A percentile compares a stretch with the other conserved stretches of the same genome.
phyloP scores from a whole-genome alignment of 2,888 invertebrate genomes.

The Campoplex nolae region DNA sequence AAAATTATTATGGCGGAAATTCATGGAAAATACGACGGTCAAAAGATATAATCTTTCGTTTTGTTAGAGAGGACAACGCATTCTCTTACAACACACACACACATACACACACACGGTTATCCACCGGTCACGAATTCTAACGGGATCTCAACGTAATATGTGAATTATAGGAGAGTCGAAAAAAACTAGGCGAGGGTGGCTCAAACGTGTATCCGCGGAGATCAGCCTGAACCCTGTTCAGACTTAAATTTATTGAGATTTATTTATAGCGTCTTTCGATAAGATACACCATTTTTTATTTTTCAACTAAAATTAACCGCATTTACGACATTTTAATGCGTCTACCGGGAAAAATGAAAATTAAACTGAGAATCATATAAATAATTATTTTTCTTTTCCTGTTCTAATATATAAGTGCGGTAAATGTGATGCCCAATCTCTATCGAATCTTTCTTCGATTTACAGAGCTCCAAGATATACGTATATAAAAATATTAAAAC shows the following conservation, averaged over 20 bases:
- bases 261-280: constrained; percentile 45
- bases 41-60: constrained; percentile 28
- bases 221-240: constrained; percentile 4
- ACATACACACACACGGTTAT: constrained; percentile 33
- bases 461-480: not conserved
- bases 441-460: too few species aligned
- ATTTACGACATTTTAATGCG: not conserved
- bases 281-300: constrained; percentile 25
- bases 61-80: not conserved
- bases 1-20: constrained; percentile 56
- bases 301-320: constrained; percentile 31
- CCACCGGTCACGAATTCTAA: constrained; percentile 51
- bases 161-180: not conserved
- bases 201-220: constrained; percentile 4
- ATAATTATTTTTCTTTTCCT: not conserved
- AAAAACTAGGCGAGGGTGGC: constrained; percentile 17
- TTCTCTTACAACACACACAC: not conserved
- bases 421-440: not conserved
- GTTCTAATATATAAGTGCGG: not conserved
- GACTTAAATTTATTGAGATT: constrained; percentile 51
- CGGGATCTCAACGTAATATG: constrained; percentile 31
- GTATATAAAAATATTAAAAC: not conserved
- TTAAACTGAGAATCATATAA: not conserved
- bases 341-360: not conserved
- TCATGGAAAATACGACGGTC: constrained; percentile 34